Evolutionary conservation across 2,113 vertebrate genomes (phyloP).

Genomic region (Narcine bancroftii): DNA sequence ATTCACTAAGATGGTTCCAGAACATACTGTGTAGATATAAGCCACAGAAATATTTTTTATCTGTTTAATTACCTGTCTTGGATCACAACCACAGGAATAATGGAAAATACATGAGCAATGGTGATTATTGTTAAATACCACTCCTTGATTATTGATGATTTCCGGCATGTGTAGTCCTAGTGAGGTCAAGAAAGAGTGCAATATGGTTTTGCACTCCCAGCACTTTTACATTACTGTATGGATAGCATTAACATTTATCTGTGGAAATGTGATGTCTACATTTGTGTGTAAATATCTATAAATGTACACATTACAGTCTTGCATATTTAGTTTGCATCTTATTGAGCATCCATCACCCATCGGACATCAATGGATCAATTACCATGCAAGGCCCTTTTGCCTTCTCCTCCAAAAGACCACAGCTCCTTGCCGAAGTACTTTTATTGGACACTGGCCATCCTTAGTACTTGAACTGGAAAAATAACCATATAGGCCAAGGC

Average conservation of each 20-base stretch:
- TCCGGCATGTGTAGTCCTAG: background rate
- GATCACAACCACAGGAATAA: background rate
- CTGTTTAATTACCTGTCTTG: background rate
- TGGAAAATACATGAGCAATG: background rate
- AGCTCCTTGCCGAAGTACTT: background rate
- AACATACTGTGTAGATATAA: background rate
- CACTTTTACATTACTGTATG: background rate
- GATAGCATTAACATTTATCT: background rate
- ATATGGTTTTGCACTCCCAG: background rate
- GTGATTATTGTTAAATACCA: background rate
- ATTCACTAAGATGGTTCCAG: background rate
- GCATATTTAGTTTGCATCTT: background rate
- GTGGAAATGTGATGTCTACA: conserved; percentile 17
- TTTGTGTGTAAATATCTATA: conserved; percentile 20
- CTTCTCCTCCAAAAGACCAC: background rate
- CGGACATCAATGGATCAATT: background rate
- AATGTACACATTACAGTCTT: background rate
- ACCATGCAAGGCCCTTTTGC: background rate
- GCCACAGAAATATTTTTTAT: conserved; percentile 16
- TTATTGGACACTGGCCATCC: background rate
- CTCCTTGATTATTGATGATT: background rate
- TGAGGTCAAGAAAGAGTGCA: background rate
- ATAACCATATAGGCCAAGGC: no score
- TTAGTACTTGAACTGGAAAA: background rate
- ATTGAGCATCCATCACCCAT: background rate